phyloP scores from a whole-genome alignment of 2,113 vertebrate genomes.

The Hydropotes inermis region DNA sequence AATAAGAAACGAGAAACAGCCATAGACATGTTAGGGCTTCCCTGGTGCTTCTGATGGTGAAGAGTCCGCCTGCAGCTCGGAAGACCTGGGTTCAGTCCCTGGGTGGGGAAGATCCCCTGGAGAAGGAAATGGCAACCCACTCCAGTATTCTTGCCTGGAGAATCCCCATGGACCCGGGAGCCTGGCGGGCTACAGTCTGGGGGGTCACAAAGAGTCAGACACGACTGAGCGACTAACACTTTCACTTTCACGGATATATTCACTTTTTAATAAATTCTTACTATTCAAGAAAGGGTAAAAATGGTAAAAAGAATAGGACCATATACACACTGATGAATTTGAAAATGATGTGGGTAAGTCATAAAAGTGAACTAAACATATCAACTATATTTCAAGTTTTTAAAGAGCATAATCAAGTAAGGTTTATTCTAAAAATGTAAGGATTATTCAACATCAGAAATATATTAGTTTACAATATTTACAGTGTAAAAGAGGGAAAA shows the following conservation, averaged over 20 bases:
- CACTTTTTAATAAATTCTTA: neutral
- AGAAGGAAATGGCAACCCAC: neutral
- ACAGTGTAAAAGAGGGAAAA: neutral
- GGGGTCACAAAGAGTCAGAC: neutral
- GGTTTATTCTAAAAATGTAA: neutral
- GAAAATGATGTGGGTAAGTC: neutral
- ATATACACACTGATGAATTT: neutral
- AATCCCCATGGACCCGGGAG: neutral
- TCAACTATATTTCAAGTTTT: neutral
- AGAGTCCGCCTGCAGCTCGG: neutral
- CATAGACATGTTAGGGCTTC: neutral
- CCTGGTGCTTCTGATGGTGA: neutral
- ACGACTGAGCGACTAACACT: neutral
- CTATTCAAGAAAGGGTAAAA: slow-evolving; percentile 11
- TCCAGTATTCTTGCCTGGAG: neutral
- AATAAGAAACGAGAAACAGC: neutral
- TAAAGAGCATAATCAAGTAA: neutral
- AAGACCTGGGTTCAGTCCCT: neutral
- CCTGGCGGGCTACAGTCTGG: neutral
- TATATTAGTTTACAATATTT: neutral
- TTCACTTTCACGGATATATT: neutral
- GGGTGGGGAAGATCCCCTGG: neutral
- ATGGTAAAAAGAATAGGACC: neutral
- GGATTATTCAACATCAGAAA: neutral
- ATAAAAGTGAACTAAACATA: neutral